A percentile compares a stretch with the other conserved stretches of the same genome.
phyloP scores from a whole-genome alignment of 1,140 invertebrate genomes.

The Caerostris extrusa region DNA sequence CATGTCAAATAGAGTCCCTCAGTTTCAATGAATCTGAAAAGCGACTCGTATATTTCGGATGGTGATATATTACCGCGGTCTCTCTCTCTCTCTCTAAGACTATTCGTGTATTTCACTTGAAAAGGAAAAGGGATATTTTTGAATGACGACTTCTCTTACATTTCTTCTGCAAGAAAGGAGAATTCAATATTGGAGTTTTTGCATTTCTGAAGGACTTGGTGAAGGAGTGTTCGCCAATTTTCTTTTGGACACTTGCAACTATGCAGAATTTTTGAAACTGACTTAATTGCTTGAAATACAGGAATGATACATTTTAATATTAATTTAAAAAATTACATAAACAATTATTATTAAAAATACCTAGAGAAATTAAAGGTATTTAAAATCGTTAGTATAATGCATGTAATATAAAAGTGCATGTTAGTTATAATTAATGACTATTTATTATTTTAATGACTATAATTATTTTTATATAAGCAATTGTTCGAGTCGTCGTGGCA shows the following conservation, averaged over 20 bases:
- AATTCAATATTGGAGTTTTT: not conserved
- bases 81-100: not conserved
- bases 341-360: not conserved
- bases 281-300: too few relatives aligned
- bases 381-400: too few relatives aligned
- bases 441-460: too few relatives aligned
- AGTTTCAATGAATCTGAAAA: constrained; percentile 56
- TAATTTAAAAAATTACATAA: not conserved
- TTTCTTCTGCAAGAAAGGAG: not conserved
- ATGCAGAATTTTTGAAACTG: too few relatives aligned
- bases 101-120: constrained; percentile 1
- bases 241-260: too few relatives aligned
- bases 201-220: not conserved
- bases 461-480: too few relatives aligned
- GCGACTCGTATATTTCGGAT: not conserved
- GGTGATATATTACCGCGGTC: constrained; percentile 10
- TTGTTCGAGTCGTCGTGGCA: too few relatives aligned
- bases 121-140: not conserved
- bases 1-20: constrained; percentile 44
- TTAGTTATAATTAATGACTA: too few relatives aligned
- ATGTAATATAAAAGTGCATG: too few relatives aligned
- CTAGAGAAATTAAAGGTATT: not conserved
- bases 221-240: too few relatives aligned
- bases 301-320: too few relatives aligned
- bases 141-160: not conserved